Conservation (phyloP, 2,888 invertebrate genomes). For the Stenolophus ochropezus region DNA sequence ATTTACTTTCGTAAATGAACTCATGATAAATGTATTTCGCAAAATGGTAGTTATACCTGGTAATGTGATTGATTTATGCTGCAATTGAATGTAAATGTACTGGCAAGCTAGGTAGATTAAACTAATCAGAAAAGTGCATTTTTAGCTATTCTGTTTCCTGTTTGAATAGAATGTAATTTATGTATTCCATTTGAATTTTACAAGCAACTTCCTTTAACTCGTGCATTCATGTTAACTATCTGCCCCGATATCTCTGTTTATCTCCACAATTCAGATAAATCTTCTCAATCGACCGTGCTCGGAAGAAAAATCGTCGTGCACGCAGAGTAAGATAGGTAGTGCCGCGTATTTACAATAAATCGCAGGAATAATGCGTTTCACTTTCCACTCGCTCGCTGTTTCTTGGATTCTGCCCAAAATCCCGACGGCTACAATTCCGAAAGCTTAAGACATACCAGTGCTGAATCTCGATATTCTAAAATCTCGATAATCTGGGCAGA, state of each 20-base stretch:
- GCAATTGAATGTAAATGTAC: neutral
- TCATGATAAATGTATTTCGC: too few species aligned
- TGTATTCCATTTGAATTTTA: slow-evolving; percentile 22
- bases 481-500: too few species aligned
- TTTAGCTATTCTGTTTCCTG: neutral
- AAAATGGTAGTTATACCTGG: too few species aligned
- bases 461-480: too few species aligned
- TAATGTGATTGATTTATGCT: too few species aligned
- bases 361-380: slow-evolving; percentile 52
- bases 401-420: too few species aligned
- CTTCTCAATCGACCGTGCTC: slow-evolving; percentile 54
- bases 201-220: slow-evolving; percentile 14
- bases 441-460: too few species aligned
- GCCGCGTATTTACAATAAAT: slow-evolving; percentile 52
- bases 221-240: slow-evolving; percentile 12
- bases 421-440: too few species aligned
- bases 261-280: slow-evolving; percentile 39
- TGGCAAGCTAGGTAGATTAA: neutral
- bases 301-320: slow-evolving; percentile 46
- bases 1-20: too few species aligned
- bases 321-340: slow-evolving; percentile 34
- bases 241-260: slow-evolving; percentile 17
- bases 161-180: neutral
- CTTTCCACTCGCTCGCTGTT: slow-evolving; percentile 24
- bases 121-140: neutral